Evolutionary conservation across 1,140 invertebrate genomes (phyloP).

Genomic region (Coenobita brevimanus): DNA sequence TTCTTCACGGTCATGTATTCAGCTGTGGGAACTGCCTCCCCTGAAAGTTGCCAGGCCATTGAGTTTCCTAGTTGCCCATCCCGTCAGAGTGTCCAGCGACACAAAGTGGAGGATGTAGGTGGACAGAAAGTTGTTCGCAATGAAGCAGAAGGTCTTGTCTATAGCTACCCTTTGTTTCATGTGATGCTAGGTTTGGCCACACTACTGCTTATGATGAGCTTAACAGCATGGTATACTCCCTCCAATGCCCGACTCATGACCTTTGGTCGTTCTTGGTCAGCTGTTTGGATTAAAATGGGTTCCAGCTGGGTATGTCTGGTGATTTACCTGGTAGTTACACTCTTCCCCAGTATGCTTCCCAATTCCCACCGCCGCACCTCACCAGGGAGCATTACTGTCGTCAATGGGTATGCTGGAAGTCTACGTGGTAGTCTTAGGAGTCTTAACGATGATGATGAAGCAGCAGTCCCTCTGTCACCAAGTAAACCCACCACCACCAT

Average conservation of each 20-base stretch:
- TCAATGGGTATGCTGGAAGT: conserved; percentile 52
- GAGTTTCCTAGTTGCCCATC: conserved; percentile 62
- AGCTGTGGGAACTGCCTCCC: conserved; percentile 45
- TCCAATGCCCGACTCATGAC: conserved; percentile 72
- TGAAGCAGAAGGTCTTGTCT: conserved; percentile 93
- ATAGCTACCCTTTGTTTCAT: conserved; percentile 98
- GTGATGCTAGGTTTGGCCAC: conserved; percentile 96
- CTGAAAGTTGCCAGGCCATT: conserved; percentile 64
- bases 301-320: conserved; percentile 96
- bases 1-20: conserved; percentile 60
- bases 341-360: conserved; percentile 65
- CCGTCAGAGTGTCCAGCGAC: conserved; percentile 40
- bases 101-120: conserved; percentile 64
- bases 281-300: conserved; percentile 98
- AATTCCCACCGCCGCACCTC: conserved; percentile 10
- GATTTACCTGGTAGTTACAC: conserved; percentile 80
- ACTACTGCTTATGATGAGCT: conserved; percentile 99
- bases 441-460: conserved; percentile 50
- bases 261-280: conserved; percentile 75
- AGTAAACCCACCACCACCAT: conserved; percentile 60
- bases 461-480: conserved; percentile 65
- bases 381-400: conserved; percentile 7
- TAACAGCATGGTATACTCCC: conserved; percentile 99
- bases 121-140: conserved; percentile 91
- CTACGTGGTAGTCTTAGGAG: conserved; percentile 49